phyloP scores from a whole-genome alignment of 2,888 invertebrate species.

The Nesidiocoris tenuis region DNA sequence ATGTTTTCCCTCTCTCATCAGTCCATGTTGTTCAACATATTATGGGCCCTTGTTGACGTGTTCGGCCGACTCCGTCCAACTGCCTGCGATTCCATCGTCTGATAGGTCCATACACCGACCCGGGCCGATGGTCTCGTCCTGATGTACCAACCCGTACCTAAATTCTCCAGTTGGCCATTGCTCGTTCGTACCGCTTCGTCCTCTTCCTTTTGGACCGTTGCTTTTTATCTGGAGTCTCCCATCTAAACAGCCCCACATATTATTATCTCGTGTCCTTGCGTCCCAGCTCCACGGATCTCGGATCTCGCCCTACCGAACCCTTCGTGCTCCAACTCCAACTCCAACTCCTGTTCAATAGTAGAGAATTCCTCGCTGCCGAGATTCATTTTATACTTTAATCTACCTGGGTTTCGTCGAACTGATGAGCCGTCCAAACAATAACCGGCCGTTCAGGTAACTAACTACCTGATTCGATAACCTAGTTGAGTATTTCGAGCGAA shows the following conservation, averaged over 20 bases:
- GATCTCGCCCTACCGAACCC: not conserved
- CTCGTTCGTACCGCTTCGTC: not conserved
- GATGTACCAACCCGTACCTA: not conserved
- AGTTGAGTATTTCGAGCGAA: too few species aligned
- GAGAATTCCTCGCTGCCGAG: too few species aligned
- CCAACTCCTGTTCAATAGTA: too few species aligned
- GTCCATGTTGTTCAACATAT: constrained; percentile 27
- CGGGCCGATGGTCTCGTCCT: not conserved
- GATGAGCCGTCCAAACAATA: too few species aligned
- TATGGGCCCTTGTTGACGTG: constrained; percentile 36
- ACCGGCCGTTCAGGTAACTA: too few species aligned
- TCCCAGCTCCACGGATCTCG: constrained; percentile 4
- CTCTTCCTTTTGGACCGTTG: not conserved
- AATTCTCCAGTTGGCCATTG: not conserved
- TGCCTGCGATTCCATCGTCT: not conserved
- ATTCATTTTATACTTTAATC: too few species aligned
- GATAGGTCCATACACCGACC: not conserved
- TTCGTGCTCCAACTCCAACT: not conserved
- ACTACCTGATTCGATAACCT: too few species aligned
- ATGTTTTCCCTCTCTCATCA: not conserved
- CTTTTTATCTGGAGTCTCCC: constrained; percentile 26
- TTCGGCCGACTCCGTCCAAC: constrained; percentile 15
- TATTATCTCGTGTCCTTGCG: constrained; percentile 31
- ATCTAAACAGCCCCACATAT: constrained; percentile 33
- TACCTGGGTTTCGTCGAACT: too few species aligned